Evolutionary conservation across 2,888 invertebrate genomes (phyloP), one percentile per base, ranked within the genome.

Genomic region (Emmelina monodactyla): DNA sequence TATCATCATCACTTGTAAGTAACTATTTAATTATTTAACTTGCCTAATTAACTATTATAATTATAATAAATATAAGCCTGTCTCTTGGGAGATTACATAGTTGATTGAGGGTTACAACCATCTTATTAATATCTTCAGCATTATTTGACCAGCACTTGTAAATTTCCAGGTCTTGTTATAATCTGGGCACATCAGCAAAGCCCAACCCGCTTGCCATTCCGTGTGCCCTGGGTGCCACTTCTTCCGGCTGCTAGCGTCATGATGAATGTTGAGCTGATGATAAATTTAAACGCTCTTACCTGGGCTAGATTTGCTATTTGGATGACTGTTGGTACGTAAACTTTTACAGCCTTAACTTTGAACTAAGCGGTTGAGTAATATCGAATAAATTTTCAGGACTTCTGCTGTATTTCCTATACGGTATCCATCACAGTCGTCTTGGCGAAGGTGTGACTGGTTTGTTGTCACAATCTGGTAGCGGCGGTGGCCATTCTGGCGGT

Each of bases 301-400:
- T 94, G 93, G 93, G 73, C 91, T 3, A 81, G 93, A 25, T 93
- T 94, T 58, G 84, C 90, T 47, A 86, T 92, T 31, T 94, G 94
- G 94, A 92, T 94, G 83, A 83, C 88, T 29, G 61, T 92, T 38
- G 93, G 93, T 86, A 65, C 72, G 79, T 47, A 33, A 16, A n/a
- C n/a, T n/a, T n/a, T n/a, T n/a, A n/a, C n/a, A n/a, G n/a, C n/a
- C n/a, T n/a, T n/a, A n/a, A n/a, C n/a, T n/a, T n/a, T n/a, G n/a
- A n/a, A n/a, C n/a, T n/a, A n/a, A n/a, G n/a, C n/a, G n/a, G n/a
- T n/a, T n/a, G n/a, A n/a, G n/a, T n/a, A n/a, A n/a, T n/a, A n/a
- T n/a, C n/a, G n/a, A n/a, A n/a, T n/a, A n/a, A n/a, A n/a, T 9
- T 25, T 25, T 11, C 71, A 92, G 92, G 92, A 33, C 80, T 92